Base-by-base conservation (phyloP, 2,797 vertebrate genomes). In the Typhlichthys subterraneus region DNA sequence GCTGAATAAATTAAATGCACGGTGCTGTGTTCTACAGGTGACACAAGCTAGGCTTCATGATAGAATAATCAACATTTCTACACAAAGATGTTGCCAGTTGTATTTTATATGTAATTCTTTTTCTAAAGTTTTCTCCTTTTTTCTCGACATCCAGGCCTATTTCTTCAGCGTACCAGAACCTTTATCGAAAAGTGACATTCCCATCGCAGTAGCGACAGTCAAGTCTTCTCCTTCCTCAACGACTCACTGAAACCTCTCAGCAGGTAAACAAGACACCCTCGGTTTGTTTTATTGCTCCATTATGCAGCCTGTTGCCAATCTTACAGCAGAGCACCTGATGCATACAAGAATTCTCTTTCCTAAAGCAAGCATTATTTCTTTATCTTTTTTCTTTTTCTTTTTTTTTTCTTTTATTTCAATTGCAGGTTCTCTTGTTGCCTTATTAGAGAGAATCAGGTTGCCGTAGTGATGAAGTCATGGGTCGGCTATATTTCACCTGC, bases 111-210 rank as follows among this genome's bases (percentile, higher is more conserved):
- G 7, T 48, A 15, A 61, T 5, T 45, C 0, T 59, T 69, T 49
- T 11, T 6, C 3, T 54, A 49, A 48, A 49, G 53, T 53, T 63
- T 14, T 52, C 4, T 2, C 9, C 10, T 42, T 63, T 52, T 17
- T 67, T 29, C 63, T 76, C 74, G 13, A 47, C 69, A 72, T 63
- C 31, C 69, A 99, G 97, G 86, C 88, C 0, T 97, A 96, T 85
- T 99, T 99, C 87, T 98, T 98, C 82, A 94, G 94, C 84, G 89
- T 83, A 53, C 93, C 93, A 56, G 91, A 94, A 65, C 31, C 71
- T 46, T 70, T 72, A 5, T n/a, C n/a, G 14, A 9, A 59, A 45
- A n/a, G 14, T 59, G 14, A 11, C 10, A 64, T 8, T 50, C 10
- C 56, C 3, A 0, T 12, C 73, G 64, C 78, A 69, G 6, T 38